Base-by-base conservation (phyloP, 2,113 vertebrate genomes). In the Platycercus adscitus region DNA sequence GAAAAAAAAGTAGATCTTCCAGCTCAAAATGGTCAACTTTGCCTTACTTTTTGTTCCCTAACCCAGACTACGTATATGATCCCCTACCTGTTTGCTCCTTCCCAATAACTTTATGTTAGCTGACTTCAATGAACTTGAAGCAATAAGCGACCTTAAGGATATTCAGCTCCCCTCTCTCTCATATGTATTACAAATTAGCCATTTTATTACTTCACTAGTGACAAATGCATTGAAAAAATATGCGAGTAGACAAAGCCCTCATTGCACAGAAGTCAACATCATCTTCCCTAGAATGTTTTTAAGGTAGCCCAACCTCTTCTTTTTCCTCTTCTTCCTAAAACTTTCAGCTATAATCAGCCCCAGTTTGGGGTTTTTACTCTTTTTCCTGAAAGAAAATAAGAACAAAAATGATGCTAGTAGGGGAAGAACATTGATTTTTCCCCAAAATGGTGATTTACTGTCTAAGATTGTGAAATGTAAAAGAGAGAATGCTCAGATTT, bases 311-410 rank as follows among this genome's bases (percentile, higher is more conserved):
- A 47, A 46, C 1, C 13, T 84, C 25, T 69, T 90, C 29, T 60
- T 52, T 23, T 33, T 39, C 9, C 11, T 37, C 49, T 47, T 24
- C 10, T 65, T 89, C 24, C 17, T 53, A 43, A 92, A 86, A 37
- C 6, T 13, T 90, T 53, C 11, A 78, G 6, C 29, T 53, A 50
- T n/a, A 71, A 73, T 47, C 41, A 66, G 19, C n/a, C 63, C 58
- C 15, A 11, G 1, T 17, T 64, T 68, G 3, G 3, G 7, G 3
- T 0, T 13, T 87, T 85, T 37, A 28, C 7, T 39, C 9, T 7
- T 56, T 73, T 78, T 9, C 10, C 35, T 78, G 14, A 49, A 88
- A 91, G 18, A 56, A 87, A n/a, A 21, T 47, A 20, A 56, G 85
- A n/a, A 18, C 20, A 47, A 47, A 47, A 47, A 47, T 47, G 20